These are phyloP conservation scores for Drosophila multiciliata DNA, from an alignment of 2,888 invertebrate species.

Conservation along the genomic window DNA sequence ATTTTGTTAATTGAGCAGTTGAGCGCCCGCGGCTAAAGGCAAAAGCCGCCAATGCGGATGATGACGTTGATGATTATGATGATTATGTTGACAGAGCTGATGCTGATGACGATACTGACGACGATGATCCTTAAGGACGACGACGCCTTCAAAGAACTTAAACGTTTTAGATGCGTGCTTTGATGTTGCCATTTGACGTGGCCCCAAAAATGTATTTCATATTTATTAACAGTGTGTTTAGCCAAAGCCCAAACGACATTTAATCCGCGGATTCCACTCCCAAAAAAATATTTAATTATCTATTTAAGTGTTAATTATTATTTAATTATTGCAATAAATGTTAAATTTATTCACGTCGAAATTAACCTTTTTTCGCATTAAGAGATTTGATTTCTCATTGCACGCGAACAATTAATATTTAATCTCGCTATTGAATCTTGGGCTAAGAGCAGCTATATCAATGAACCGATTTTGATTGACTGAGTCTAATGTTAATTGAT, in stretches of 20 bases:
- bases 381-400: neutral
- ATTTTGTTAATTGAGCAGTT: slow-evolving; percentile 75
- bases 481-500: neutral
- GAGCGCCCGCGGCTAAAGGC: slow-evolving; percentile 54
- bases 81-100: slow-evolving; percentile 21
- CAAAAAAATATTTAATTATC: slow-evolving; percentile 41
- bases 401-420: neutral
- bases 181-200: slow-evolving; percentile 51
- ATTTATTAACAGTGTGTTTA: slow-evolving; percentile 52
- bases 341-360: neutral
- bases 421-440: neutral
- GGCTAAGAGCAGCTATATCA: neutral
- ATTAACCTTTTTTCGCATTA: neutral
- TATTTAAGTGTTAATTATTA: slow-evolving; percentile 21
- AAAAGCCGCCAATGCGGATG: slow-evolving; percentile 35
- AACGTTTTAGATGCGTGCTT: slow-evolving; percentile 51
- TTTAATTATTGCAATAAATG: slow-evolving; percentile 2
- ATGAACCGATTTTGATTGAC: neutral
- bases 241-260: slow-evolving; percentile 34
- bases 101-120: slow-evolving; percentile 16
- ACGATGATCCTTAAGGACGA: slow-evolving; percentile 47
- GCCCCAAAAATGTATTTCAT: slow-evolving; percentile 55
- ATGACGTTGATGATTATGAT: slow-evolving; percentile 5
- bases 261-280: slow-evolving; percentile 19
- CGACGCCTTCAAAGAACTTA: slow-evolving; percentile 44